Evolutionary conservation across 2,888 invertebrate species (phyloP), one percentile per base, ranked within the genome.

Genomic region (Acleris holmiana): DNA sequence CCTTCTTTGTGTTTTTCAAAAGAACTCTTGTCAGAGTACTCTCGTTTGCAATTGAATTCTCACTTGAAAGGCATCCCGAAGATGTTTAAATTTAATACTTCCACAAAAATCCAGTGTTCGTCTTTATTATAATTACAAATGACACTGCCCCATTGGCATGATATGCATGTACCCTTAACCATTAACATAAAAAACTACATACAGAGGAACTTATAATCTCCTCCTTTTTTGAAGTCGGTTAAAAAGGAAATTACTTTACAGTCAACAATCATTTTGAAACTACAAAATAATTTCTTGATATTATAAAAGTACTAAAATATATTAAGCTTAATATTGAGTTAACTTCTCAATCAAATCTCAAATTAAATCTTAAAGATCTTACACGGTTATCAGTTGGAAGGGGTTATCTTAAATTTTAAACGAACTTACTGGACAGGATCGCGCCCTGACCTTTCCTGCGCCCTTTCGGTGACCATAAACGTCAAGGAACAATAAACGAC

Each of bases 401-500:
- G 54, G 60, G 64, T 54, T 55, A 44, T 55, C 44, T 54, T 54
- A 65, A 84, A 84, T 80, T 84, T 80, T 71, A 61, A 65, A 66
- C 69, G 79, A 64, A 40, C 64, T 53, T 54, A 47, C 48, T 53
- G 58, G 73, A 76, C 79, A 74, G 74, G 77, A 73, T 73, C 69
- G 73, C 80, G 75, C 80, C 80, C 74, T 79, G 81, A 86, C 88
- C 88, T 91, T 89, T 88, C 73, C 72, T 77, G 74, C 80, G 84
- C 84, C 89, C 90, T 91, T 91, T 89, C 72, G 82, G 80, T 89
- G 89, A 88, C 90, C 91, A 91, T 91, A 90, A 91, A 89, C 88
- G 85, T 86, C 86, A 85, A 84, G 87, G 87, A 86, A 91, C 89
- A 91, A 90, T 91, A 83, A 86, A 88, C 82, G 84, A 81, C 79